Percentiles rank a stretch among this genome's conserved stretches.
phyloP scores from a whole-genome alignment of 2,113 vertebrate species.

The Varanus komodoensis region DNA sequence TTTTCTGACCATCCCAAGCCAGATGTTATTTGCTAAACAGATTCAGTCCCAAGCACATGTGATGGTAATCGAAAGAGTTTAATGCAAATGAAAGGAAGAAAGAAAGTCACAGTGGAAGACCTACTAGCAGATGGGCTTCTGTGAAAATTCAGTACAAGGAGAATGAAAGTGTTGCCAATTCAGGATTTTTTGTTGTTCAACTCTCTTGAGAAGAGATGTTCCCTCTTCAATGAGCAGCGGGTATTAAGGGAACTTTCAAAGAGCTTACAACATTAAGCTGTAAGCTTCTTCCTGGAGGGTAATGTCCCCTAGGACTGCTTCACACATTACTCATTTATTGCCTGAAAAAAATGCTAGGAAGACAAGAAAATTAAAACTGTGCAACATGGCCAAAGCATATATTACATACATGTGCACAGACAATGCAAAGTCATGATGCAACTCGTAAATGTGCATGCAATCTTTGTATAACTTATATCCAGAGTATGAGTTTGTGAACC shows the following conservation, averaged over 20 bases:
- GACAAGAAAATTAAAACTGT: background rate
- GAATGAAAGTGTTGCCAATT: conserved; percentile 24
- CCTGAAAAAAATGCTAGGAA: too few species aligned
- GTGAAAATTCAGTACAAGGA: conserved; percentile 49
- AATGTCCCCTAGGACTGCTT: background rate
- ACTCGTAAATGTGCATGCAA: background rate
- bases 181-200: background rate
- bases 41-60: conserved; percentile 50
- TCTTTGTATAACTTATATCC: background rate
- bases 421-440: background rate
- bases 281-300: background rate
- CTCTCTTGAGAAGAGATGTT: background rate
- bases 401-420: background rate
- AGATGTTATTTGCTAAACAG: conserved; percentile 67
- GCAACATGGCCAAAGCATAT: background rate
- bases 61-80: conserved; percentile 59
- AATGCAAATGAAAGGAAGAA: background rate
- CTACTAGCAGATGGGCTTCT: conserved; percentile 45
- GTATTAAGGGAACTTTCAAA: background rate
- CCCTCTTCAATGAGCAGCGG: background rate
- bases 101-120: conserved; percentile 14
- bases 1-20: conserved; percentile 64
- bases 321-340: background rate
- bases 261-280: background rate
- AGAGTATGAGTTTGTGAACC: background rate